phyloP scores from a whole-genome alignment of 35 echinoderm and acorn worm genomes.

The Diadema setosum region DNA sequence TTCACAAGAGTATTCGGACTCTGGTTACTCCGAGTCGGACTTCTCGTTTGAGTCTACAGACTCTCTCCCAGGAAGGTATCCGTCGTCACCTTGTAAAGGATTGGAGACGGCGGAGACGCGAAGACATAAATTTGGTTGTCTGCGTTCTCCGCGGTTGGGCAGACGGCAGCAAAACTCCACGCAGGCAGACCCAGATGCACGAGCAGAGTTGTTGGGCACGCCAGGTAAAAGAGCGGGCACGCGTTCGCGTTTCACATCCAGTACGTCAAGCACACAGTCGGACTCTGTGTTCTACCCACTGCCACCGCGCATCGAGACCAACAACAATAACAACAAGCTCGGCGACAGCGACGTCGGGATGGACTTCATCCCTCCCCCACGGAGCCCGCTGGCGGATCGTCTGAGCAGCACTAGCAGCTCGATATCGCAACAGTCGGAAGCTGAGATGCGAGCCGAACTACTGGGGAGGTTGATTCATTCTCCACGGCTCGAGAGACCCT shows the following conservation, averaged over 20 bases:
- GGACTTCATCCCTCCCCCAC: background rate
- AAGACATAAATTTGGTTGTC: conserved; percentile 77
- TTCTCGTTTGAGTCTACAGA: conserved; percentile 84
- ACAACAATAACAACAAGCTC: background rate
- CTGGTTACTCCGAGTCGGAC: conserved; percentile 80
- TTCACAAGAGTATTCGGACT: conserved; percentile 77
- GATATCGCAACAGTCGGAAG: conserved; percentile 57
- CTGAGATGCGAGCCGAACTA: conserved; percentile 80
- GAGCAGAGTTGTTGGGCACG: conserved; percentile 36
- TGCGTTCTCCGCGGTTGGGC: conserved; percentile 62
- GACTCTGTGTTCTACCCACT: conserved; percentile 61
- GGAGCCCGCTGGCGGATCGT: conserved; percentile 33
- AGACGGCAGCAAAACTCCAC: conserved; percentile 45
- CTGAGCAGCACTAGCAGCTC: conserved; percentile 2
- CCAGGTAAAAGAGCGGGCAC: conserved; percentile 10
- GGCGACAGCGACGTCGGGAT: conserved; percentile 13
- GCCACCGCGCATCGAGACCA: conserved; percentile 21
- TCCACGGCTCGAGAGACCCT: conserved; percentile 30
- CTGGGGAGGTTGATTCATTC: conserved; percentile 72
- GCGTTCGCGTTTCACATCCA: conserved; percentile 42
- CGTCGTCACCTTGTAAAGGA: background rate
- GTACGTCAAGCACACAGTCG: conserved; percentile 36
- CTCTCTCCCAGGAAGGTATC: conserved; percentile 1
- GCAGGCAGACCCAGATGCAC: conserved; percentile 49
- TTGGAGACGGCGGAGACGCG: conserved; percentile 66